Conservation (phyloP, 2,113 vertebrate genomes). For the Chaenocephalus aceratus region DNA sequence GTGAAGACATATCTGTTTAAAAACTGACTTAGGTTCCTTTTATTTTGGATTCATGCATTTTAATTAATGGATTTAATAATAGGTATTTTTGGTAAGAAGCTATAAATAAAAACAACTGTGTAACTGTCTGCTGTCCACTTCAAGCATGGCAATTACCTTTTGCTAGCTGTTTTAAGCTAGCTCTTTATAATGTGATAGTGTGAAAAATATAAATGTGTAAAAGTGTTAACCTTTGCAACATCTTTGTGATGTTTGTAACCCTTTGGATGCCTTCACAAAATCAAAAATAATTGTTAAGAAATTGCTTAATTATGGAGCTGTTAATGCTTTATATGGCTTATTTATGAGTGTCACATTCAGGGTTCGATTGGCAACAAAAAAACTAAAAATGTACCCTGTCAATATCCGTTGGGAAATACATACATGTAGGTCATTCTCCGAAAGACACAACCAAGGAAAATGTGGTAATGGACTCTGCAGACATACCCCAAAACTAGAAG, state of each 20-base stretch:
- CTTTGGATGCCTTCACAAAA: neutral
- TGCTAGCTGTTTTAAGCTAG: neutral
- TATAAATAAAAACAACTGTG: neutral
- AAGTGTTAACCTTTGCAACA: neutral
- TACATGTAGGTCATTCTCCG: no score
- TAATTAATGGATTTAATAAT: neutral
- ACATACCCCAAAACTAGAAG: no score
- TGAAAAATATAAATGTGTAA: no score
- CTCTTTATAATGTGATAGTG: neutral
- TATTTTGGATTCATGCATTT: neutral
- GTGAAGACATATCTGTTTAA: neutral
- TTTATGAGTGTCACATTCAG: neutral
- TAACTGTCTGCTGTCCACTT: neutral
- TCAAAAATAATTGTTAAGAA: neutral
- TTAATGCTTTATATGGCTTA: neutral
- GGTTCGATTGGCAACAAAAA: no score
- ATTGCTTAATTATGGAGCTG: neutral
- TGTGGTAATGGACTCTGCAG: no score
- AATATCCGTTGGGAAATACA: no score
- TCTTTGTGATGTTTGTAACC: neutral
- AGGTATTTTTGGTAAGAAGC: neutral
- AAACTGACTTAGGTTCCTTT: neutral
- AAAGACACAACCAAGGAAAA: no score
- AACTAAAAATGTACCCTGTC: no score
- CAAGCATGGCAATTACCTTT: neutral